Evolutionary conservation across 2,888 invertebrate genomes (phyloP).

Genomic region (Acholoe squamosa): DNA sequence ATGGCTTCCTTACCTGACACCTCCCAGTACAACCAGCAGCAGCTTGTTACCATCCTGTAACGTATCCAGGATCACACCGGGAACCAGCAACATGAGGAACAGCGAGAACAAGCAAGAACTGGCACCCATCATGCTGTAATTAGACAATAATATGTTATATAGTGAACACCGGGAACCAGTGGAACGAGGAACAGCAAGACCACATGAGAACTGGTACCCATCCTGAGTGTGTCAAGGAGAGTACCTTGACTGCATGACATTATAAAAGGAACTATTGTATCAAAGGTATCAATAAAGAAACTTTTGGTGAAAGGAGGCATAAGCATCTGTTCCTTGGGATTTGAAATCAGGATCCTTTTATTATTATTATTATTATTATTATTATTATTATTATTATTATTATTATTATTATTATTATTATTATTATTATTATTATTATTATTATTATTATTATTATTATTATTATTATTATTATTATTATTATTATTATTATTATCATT

Average conservation of each 20-base stretch:
- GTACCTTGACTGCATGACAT: neutral
- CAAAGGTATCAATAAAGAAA: neutral
- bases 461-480: conserved; percentile 43
- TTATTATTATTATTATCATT: neutral
- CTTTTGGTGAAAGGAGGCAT: neutral
- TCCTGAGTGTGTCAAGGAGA: too few species aligned
- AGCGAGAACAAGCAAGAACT: neutral
- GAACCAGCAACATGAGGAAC: neutral
- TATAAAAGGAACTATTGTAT: neutral
- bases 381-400: too few species aligned
- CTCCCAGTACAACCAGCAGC: neutral
- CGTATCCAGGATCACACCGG: neutral
- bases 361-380: neutral
- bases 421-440: too few species aligned
- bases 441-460: too few species aligned
- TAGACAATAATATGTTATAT: neutral
- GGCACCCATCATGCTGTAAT: neutral
- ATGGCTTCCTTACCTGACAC: neutral
- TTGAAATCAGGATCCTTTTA: neutral
- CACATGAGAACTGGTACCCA: too few species aligned
- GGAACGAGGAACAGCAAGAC: neutral
- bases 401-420: too few species aligned
- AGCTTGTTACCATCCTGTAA: neutral
- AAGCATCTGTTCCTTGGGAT: neutral
- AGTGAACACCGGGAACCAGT: neutral